Percentiles rank a stretch among this genome's conserved stretches.
Evolutionary conservation across 2,113 vertebrate genomes (phyloP).

Genomic region (Okapia johnstoni): DNA sequence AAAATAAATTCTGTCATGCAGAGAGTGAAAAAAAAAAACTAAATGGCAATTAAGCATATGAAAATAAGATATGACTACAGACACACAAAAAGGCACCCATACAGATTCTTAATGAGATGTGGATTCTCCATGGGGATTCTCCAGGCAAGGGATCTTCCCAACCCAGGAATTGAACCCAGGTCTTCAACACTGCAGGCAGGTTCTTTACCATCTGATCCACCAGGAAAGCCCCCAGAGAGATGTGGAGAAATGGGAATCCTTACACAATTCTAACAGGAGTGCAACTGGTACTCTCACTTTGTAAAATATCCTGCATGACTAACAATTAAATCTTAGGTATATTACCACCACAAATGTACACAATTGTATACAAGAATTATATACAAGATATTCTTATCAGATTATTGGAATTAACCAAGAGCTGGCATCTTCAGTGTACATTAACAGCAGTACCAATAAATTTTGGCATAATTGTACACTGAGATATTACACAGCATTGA

Average conservation of each 20-base stretch:
- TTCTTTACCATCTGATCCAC: background rate
- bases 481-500: background rate
- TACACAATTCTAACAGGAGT: background rate
- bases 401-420: background rate
- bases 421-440: background rate
- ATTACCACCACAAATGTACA: background rate
- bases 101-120: background rate
- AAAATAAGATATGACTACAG: background rate
- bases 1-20: background rate
- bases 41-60: background rate
- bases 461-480: background rate
- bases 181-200: background rate
- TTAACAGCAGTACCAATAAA: background rate
- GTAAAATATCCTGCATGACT: background rate
- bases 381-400: background rate
- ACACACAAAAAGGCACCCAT: background rate
- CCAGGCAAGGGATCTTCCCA: background rate
- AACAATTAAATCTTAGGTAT: background rate
- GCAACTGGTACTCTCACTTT: background rate
- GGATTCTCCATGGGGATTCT: background rate
- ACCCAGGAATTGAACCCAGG: background rate
- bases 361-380: background rate
- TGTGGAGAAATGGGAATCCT: background rate
- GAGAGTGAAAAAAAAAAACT: background rate
- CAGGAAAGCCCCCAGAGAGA: background rate